Evolutionary conservation across 2,888 invertebrate genomes (phyloP), one percentile per base, ranked within the genome.

Genomic region (Sphinx pinastri): DNA sequence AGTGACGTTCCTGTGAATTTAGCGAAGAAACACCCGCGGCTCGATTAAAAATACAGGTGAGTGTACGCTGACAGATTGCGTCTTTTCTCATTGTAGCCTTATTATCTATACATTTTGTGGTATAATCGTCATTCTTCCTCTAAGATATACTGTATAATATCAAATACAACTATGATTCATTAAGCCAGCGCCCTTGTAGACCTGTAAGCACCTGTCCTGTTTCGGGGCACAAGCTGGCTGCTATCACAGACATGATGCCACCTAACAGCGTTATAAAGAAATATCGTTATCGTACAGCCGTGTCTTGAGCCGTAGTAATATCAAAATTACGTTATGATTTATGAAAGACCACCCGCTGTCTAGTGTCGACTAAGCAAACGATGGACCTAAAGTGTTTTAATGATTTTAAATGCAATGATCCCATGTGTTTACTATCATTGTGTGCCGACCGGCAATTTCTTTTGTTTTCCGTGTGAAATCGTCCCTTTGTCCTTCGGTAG

Each of bases 381-480:
- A 88, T 88, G 88, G 85, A 79, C 79, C 83, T 77, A 74, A 71
- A 73, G 68, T 79, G 76, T 79, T 82, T 80, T 82, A 81, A 85
- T 84, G 83, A 82, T 88, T 82, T 82, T 79, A 83, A 82, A 82
- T 87, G 86, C 77, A 84, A 76, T n/a, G n/a, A n/a, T n/a, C n/a
- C n/a, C n/a, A n/a, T 70, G 83, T 85, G 84, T 84, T 81, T 76
- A 76, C 77, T 76, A 86, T 84, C 85, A 84, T 75, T 80, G 79
- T 87, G 84, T 84, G 85, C 82, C 75, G 72, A 84, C 93, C 92
- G 93, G 93, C 86, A 75, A 90, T 88, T 89, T 88, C 86, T 92
- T 93, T 93, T 93, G 92, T 93, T 92, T 93, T 92, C 88, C 85
- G 85, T 87, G 86, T 87, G 86, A 89, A 91, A 90, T 89, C 85